phyloP scores from a whole-genome alignment of 2,888 invertebrate genomes.

The Hirtodrosophila histrioides region DNA sequence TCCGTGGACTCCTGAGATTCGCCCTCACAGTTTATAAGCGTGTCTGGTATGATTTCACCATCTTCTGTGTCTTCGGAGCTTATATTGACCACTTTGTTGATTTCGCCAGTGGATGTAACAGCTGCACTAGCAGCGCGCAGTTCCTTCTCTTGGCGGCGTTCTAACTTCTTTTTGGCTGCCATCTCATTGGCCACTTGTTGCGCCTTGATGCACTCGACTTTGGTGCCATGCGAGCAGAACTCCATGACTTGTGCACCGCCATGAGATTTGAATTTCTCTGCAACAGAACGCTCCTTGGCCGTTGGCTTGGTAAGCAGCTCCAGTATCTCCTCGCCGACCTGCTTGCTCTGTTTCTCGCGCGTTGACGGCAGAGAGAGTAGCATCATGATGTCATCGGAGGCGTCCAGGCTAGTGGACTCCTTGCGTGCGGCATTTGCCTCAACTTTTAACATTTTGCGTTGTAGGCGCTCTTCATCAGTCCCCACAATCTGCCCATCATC shows the following conservation, averaged over 20 bases:
- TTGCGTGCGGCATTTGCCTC: conserved; percentile 67
- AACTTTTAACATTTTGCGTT: conserved; percentile 68
- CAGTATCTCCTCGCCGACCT: conserved; percentile 97
- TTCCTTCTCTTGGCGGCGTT: conserved; percentile 65
- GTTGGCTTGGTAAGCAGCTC: conserved; percentile 97
- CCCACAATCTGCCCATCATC: conserved; percentile 60
- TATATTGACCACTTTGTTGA: conserved; percentile 44
- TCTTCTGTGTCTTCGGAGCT: conserved; percentile 72
- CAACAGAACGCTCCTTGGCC: conserved; percentile 97
- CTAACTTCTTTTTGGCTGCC: conserved; percentile 82
- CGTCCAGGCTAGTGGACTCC: conserved; percentile 81
- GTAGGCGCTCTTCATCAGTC: conserved; percentile 65
- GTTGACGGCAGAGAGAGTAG: conserved; percentile 89
- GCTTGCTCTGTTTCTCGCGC: conserved; percentile 96
- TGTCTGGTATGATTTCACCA: conserved; percentile 76
- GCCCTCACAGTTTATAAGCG: conserved; percentile 61
- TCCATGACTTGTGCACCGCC: conserved; percentile 97
- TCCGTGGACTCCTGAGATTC: conserved; percentile 68
- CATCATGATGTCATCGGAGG: conserved; percentile 89
- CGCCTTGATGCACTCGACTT: conserved; percentile 91
- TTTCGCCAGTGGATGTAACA: conserved; percentile 13
- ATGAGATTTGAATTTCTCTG: conserved; percentile 97
- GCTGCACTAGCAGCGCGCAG: conserved; percentile 44
- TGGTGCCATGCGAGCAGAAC: conserved; percentile 98
- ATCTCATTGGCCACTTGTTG: conserved; percentile 84